These are phyloP conservation scores for Cetoscarus ocellatus DNA, from an alignment of 2,797 vertebrate species.

Conservation along the genomic window DNA sequence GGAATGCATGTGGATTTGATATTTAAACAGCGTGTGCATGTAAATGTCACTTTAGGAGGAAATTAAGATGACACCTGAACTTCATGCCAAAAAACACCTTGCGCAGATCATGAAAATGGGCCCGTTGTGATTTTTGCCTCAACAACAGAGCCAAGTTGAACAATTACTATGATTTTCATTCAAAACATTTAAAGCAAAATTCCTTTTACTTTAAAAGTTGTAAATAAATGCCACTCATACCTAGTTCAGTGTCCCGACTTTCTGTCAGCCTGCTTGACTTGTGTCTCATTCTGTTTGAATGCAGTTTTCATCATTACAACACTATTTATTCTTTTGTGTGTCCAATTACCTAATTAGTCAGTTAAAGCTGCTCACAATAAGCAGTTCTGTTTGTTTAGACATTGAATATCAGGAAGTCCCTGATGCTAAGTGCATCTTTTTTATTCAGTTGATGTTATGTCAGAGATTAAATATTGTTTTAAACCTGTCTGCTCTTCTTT, in stretches of 20 bases:
- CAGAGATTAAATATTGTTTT: constrained; percentile 31
- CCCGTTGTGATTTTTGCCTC: too few species aligned
- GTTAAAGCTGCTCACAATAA: constrained; percentile 1
- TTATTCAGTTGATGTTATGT: constrained; percentile 28
- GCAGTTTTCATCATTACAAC: constrained; percentile 7
- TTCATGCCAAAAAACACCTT: too few species aligned
- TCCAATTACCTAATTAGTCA: not conserved
- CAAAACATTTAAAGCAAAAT: too few species aligned
- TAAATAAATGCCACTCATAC: too few species aligned
- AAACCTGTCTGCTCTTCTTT: constrained; percentile 14
- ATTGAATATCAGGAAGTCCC: not conserved
- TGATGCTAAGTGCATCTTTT: not conserved
- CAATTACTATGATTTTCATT: too few species aligned
- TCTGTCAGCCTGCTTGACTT: not conserved
- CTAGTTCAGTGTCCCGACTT: not conserved
- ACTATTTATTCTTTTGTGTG: not conserved
- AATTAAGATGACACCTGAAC: too few species aligned
- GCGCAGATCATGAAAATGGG: too few species aligned
- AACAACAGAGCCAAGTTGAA: too few species aligned
- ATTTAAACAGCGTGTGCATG: too few species aligned
- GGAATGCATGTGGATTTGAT: too few species aligned
- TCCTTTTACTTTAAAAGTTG: too few species aligned
- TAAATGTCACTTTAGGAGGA: too few species aligned
- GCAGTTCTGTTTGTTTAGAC: not conserved
- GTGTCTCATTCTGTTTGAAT: not conserved